Conservation (phyloP, 2,888 invertebrate genomes). For the Hybos culiciformis region DNA sequence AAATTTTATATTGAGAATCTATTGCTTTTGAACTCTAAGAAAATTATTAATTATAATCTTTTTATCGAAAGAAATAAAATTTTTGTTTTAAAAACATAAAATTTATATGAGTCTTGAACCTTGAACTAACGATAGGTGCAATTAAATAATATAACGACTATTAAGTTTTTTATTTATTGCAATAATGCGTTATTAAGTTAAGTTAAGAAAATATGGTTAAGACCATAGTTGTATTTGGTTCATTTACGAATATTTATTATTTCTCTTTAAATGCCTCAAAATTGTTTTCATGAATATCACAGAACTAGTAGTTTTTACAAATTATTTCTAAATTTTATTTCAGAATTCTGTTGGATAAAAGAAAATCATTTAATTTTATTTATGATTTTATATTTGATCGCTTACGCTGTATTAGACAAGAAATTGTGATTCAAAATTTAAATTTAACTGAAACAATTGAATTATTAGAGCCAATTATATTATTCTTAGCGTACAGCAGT, state of each 20-base stretch:
- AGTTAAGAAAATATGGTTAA: no score
- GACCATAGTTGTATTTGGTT: background rate
- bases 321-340: constrained; percentile 2
- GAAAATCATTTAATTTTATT: constrained; percentile 36
- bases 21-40: no score
- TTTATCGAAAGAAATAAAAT: no score
- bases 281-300: background rate
- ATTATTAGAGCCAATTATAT: constrained; percentile 44
- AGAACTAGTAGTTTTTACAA: background rate
- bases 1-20: no score
- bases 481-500: constrained; percentile 47
- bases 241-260: background rate
- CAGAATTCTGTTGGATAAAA: constrained; percentile 28
- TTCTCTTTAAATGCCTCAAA: background rate
- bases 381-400: constrained; percentile 58
- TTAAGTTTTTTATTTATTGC: no score
- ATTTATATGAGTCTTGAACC: no score
- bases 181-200: no score
- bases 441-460: constrained; percentile 33
- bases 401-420: constrained; percentile 50
- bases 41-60: no score
- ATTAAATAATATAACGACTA: no score
- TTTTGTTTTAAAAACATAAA: no score
- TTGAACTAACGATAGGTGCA: no score
- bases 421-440: constrained; percentile 49